Conservation (phyloP, 1,140 invertebrate species). For the Homalodisca vitripennis region DNA sequence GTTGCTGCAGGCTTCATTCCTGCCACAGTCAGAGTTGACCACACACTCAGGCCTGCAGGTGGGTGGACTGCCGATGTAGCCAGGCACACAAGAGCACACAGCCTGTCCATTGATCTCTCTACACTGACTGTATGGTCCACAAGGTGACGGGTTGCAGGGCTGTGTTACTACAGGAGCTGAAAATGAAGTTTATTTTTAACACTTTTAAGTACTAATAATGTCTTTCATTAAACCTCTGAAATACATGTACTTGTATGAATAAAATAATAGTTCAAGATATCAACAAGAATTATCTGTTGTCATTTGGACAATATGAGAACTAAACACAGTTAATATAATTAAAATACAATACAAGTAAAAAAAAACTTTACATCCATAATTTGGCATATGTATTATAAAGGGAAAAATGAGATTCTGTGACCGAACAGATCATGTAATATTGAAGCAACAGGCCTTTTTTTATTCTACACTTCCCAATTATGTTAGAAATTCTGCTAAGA, state of each 20-base stretch:
- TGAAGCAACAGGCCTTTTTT: neutral
- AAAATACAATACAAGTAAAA: neutral
- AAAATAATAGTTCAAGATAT: too few species aligned
- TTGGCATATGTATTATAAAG: neutral
- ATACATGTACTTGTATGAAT: too few species aligned
- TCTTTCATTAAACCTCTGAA: neutral
- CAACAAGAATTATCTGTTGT: neutral
- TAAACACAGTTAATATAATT: constrained; percentile 14
- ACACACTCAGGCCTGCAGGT: constrained; percentile 71
- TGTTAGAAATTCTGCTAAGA: constrained; percentile 44
- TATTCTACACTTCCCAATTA: neutral
- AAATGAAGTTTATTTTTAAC: constrained; percentile 15
- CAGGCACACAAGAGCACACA: constrained; percentile 66
- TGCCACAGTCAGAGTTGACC: constrained; percentile 63
- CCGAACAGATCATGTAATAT: neutral
- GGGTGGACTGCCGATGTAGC: constrained; percentile 70
- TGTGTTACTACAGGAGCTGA: constrained; percentile 32
- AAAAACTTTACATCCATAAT: neutral
- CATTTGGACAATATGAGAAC: too few species aligned
- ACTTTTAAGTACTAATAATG: too few species aligned
- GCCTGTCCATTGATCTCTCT: constrained; percentile 63
- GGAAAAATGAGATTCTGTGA: too few species aligned
- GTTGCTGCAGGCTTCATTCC: constrained; percentile 60
- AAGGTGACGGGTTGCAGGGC: constrained; percentile 55
- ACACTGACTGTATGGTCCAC: constrained; percentile 71